These are phyloP conservation scores for Muscina levida DNA, from an alignment of 2,888 invertebrate species.

Conservation along the genomic window DNA sequence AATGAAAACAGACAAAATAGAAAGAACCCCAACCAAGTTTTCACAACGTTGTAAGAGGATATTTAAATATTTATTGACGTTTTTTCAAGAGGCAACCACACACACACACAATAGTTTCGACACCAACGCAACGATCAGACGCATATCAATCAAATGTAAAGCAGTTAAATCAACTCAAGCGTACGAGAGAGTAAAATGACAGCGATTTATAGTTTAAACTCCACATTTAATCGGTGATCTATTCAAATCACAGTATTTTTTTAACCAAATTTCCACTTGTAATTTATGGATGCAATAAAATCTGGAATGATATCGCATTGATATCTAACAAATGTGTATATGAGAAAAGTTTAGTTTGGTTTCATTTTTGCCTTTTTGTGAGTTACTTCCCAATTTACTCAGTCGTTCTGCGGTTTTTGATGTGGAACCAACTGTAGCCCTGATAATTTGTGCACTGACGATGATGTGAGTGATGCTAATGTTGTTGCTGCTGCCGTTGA, in stretches of 20 bases:
- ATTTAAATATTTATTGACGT: too few relatives aligned
- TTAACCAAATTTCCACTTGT: not conserved
- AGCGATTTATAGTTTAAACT: constrained; percentile 28
- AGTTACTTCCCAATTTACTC: not conserved
- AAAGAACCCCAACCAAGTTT: too few relatives aligned
- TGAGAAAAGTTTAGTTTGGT: too few relatives aligned
- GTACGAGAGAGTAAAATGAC: not conserved
- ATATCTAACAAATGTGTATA: not conserved
- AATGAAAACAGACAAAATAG: too few relatives aligned
- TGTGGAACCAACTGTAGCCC: not conserved
- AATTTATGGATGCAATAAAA: not conserved
- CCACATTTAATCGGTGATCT: not conserved
- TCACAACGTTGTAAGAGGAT: too few relatives aligned
- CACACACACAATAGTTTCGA: too few relatives aligned
- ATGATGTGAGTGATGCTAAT: not conserved
- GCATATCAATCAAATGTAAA: constrained; percentile 5
- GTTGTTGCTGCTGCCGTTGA: constrained; percentile 44
- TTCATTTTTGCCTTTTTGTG: too few relatives aligned
- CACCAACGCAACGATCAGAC: constrained; percentile 1
- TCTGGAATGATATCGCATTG: not conserved
- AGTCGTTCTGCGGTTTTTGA: constrained; percentile 4
- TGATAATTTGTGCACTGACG: not conserved
- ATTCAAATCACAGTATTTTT: not conserved
- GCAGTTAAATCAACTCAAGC: constrained; percentile 7
- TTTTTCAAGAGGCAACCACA: too few relatives aligned